Evolutionary conservation across 2,888 invertebrate genomes (phyloP).

Genomic region (Leptinotarsa peninsularis): DNA sequence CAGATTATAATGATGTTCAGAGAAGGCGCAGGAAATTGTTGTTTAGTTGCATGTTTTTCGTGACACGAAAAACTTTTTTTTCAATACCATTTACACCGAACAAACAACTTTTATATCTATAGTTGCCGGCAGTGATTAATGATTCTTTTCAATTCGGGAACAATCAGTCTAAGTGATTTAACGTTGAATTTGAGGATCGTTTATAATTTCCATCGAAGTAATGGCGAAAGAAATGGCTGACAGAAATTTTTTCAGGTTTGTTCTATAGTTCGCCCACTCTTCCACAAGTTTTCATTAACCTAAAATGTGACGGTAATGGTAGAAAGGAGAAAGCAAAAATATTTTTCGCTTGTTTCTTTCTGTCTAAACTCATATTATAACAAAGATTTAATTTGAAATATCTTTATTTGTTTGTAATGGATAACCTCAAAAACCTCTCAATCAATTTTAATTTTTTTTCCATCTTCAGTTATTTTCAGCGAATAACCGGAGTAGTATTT

Average conservation of each 20-base stretch:
- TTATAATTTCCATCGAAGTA: neutral
- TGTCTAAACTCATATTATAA: too few species aligned
- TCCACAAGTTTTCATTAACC: too few species aligned
- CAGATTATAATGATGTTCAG: conserved; percentile 21
- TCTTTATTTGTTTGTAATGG: too few species aligned
- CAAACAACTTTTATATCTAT: conserved; percentile 8
- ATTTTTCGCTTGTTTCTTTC: too few species aligned
- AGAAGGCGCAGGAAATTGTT: conserved; percentile 11
- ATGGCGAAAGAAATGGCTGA: neutral
- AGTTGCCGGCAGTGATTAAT: neutral
- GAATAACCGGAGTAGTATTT: neutral
- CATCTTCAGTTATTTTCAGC: neutral
- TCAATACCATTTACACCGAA: neutral
- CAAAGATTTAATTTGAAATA: too few species aligned
- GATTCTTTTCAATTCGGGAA: neutral
- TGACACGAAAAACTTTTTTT: neutral
- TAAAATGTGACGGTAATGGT: too few species aligned
- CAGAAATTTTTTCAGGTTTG: too few species aligned
- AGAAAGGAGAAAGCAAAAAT: too few species aligned
- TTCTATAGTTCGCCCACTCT: too few species aligned
- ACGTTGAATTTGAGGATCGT: neutral
- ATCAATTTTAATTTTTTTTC: too few species aligned
- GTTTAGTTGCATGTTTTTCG: conserved; percentile 14
- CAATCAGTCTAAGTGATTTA: conserved; percentile 10
- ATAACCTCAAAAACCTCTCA: too few species aligned